Evolutionary conservation across 2,113 vertebrate genomes (phyloP).

Genomic region (Malaclemys terrapin): DNA sequence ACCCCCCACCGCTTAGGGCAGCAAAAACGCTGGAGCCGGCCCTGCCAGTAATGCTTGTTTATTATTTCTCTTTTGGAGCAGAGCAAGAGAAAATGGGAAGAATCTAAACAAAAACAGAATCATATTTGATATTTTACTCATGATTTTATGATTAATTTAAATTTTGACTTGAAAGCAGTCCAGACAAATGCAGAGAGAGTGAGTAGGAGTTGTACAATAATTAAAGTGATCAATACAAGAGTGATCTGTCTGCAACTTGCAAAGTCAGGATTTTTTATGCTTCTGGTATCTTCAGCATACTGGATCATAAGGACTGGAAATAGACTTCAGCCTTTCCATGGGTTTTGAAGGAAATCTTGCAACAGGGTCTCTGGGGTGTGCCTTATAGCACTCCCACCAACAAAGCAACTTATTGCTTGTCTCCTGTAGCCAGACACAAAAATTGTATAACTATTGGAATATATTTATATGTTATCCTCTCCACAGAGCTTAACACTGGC

Average conservation of each 20-base stretch:
- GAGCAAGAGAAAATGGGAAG: background rate
- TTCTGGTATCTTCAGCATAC: background rate
- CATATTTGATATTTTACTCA: background rate
- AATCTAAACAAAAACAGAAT: background rate
- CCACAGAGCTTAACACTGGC: background rate
- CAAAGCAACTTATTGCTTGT: background rate
- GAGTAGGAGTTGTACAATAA: background rate
- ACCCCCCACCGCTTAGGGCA: too few relatives aligned
- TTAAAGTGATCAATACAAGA: background rate
- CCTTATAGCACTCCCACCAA: background rate
- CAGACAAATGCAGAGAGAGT: background rate
- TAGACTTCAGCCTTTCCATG: fast-evolving
- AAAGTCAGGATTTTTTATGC: fast-evolving
- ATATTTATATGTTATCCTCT: background rate
- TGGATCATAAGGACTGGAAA: background rate
- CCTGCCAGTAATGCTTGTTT: background rate
- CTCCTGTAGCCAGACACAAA: background rate
- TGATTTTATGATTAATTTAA: background rate
- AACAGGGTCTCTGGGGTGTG: background rate
- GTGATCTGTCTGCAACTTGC: background rate
- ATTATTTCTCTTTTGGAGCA: background rate
- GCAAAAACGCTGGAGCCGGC: too few relatives aligned
- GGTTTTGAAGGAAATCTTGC: background rate
- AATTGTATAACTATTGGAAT: background rate
- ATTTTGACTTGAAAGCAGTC: background rate